Evolutionary conservation across 2,113 vertebrate genomes (phyloP), one percentile per base, ranked within the genome.

Genomic region (Nycticryphes semicollaris): DNA sequence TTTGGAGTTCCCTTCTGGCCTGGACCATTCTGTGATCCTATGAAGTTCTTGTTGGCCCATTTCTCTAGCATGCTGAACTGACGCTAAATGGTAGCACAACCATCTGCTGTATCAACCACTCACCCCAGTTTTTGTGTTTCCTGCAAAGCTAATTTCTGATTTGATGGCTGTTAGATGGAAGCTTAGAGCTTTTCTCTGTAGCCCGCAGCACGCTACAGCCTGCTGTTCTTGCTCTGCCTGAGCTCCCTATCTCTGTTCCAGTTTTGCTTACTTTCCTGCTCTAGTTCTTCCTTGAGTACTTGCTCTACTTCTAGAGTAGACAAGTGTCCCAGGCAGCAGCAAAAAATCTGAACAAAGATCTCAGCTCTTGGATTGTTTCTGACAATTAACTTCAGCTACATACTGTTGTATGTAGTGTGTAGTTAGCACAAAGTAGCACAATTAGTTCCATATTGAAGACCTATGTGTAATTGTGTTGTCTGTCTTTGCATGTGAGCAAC

Each of bases 391-490:
- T 91, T 86, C 86, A 80, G 63, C 11, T 73, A n/a, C 41, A 54
- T 31, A 53, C 6, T 48, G 21, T 28, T 77, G 4, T 72, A 70
- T 53, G 28, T 53, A 69, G 47, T 3, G 5, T 54, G 43, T 48
- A 75, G 47, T 53, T 60, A 73, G 28, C n/a, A n/a, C n/a, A n/a
- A n/a, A n/a, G n/a, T 93, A 84, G 31, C 48, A 66, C 62, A 96
- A 63, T 93, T 95, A 89, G 45, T 93, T 92, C 69, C 47, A 37
- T 73, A 68, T 51, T 75, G 69, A 87, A 93, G 84, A 89, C 23
- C 39, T 64, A 73, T 12, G 19, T 79, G 57, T 79, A 80, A 93
- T 76, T 89, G 87, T 87, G 53, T 62, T 94, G 89, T 60, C 82
- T 94, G 35, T 28, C 48, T 68, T 93, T n/a, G 43, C 31, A 59